Percentiles rank a stretch among this genome's conserved stretches.
Conservation (phyloP, 2,113 vertebrate genomes). For the Catharus minimus region DNA sequence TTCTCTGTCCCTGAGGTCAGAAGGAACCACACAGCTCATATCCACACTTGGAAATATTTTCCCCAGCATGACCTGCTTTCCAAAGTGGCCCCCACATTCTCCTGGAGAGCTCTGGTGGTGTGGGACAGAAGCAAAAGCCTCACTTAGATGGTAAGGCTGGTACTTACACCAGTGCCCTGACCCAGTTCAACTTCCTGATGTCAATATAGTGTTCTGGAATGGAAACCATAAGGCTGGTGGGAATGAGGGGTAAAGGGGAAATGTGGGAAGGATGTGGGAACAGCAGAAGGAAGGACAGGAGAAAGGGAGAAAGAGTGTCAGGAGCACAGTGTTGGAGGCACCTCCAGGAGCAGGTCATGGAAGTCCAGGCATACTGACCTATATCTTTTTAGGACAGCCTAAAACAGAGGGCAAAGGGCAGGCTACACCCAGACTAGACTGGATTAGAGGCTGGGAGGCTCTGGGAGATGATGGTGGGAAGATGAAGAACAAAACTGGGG, state of each 20-base stretch:
- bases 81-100: accelerated
- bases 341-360: background rate
- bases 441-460: conserved; percentile 28
- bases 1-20: background rate
- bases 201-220: background rate
- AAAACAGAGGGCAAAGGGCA: background rate
- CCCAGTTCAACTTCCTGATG: background rate
- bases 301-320: background rate
- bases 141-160: background rate
- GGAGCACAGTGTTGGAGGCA: background rate
- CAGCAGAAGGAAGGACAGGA: background rate
- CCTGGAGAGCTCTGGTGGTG: background rate
- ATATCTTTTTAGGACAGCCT: background rate
- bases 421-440: background rate
- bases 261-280: background rate
- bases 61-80: background rate
- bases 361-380: background rate
- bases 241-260: background rate
- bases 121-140: background rate
- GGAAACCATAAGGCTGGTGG: background rate
- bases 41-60: background rate
- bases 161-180: background rate
- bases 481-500: background rate
- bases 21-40: background rate
- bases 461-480: background rate